Conservation (phyloP, 1,140 invertebrate genomes). For the Chironomus tepperi region DNA sequence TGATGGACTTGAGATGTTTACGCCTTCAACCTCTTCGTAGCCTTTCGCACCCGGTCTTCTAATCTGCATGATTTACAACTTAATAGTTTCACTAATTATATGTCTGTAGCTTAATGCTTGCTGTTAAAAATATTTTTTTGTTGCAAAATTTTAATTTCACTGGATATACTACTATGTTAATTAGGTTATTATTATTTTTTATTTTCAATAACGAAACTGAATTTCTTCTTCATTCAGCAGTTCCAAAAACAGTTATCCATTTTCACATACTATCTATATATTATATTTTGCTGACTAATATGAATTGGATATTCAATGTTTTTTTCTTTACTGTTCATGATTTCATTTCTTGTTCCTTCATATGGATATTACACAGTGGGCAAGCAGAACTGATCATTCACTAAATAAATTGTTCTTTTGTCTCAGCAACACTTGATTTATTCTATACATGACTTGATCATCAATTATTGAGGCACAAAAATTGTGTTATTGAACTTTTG, state of each 20-base stretch:
- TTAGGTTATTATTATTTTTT: neutral
- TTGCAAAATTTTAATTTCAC: neutral
- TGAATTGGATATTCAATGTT: no score
- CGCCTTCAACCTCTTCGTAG: neutral
- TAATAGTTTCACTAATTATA: neutral
- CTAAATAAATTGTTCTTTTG: no score
- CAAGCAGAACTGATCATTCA: no score
- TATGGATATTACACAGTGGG: no score
- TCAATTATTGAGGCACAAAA: no score
- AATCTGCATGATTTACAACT: neutral
- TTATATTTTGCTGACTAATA: no score
- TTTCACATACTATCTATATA: neutral
- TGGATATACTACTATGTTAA: neutral
- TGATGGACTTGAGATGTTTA: conserved; percentile 30
- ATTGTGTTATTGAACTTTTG: no score
- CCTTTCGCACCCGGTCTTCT: neutral
- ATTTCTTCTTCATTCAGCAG: conserved; percentile 1
- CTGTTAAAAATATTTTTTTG: neutral
- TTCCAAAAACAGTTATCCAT: conserved; percentile 7
- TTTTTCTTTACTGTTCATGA: no score
- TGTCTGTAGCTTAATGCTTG: neutral
- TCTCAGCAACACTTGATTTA: no score
- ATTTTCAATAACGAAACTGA: neutral
- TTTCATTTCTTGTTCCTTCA: no score
- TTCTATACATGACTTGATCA: no score